Evolutionary conservation across 2,888 invertebrate species (phyloP), one percentile per base, ranked within the genome.

Genomic region (Apoda limacodes): DNA sequence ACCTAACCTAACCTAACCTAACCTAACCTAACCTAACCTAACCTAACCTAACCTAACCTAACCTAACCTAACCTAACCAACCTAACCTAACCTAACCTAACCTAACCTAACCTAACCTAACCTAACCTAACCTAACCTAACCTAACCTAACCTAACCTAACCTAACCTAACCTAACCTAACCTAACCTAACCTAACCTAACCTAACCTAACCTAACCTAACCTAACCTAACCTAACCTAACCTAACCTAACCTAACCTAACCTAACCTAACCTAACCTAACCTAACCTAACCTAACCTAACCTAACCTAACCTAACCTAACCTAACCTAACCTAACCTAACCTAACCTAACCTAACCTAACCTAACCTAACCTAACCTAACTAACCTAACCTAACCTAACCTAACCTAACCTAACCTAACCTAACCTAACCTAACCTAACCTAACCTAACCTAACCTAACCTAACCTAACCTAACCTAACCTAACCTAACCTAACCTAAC

Each of bases 21-120:
- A 55, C 55, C 55, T 47, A 50, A 54, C 55, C 56, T 52, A 52
- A 56, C 56, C 56, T 50, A 53, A 56, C 55, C 56, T 50, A 54
- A 56, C 54, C 50, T 45, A 43, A 52, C 49, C 48, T 44, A 46
- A 46, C 44, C 44, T 43, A 46, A 46, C 42, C 43, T 37, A 46
- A 46, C 44, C 46, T 42, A 48, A n/a, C n/a, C n/a, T n/a, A n/a
- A n/a, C n/a, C n/a, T n/a, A n/a, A n/a, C n/a, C n/a, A n/a, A n/a
- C n/a, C 49, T 50, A 50, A 52, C 50, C 51, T 50, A 52, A 54
- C 50, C 51, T 47, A 50, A 46, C 46, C 48, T 47, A 52, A 55
- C 54, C 52, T 46, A 50, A 49, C 51, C 49, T 42, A 51, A 48
- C 50, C 50, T 43, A 50, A 49, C 50, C 50, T 47, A 53, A 48